Evolutionary conservation across 2,113 vertebrate species (phyloP).

Genomic region (Megaceryle maxima): DNA sequence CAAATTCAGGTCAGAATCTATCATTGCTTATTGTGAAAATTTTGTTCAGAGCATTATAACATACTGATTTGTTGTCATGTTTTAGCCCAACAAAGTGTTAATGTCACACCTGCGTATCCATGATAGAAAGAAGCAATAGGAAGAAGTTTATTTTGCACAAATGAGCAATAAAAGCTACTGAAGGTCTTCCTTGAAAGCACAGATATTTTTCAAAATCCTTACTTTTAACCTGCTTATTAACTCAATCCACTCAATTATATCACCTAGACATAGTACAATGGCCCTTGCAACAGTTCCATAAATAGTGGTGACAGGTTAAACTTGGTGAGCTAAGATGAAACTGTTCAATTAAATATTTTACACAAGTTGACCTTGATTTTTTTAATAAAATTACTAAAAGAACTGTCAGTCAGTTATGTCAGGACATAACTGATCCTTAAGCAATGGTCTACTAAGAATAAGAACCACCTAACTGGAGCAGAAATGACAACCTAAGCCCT

Average conservation of each 20-base stretch:
- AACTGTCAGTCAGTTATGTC: neutral
- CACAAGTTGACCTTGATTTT: neutral
- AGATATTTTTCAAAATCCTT: neutral
- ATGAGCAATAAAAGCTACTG: slow-evolving; percentile 12
- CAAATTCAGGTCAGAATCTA: neutral
- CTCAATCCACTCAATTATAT: neutral
- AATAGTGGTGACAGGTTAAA: neutral
- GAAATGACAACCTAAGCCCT: neutral
- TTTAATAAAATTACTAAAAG: neutral
- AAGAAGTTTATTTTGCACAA: neutral
- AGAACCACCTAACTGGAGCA: neutral
- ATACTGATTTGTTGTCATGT: neutral
- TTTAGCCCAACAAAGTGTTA: neutral
- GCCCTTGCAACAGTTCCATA: neutral
- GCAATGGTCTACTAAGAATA: neutral
- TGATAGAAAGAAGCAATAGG: neutral
- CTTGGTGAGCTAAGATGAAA: neutral
- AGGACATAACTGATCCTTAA: neutral
- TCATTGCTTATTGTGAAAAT: neutral
- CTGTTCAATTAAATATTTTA: neutral
- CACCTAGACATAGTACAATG: neutral
- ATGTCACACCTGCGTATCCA: neutral
- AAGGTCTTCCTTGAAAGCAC: neutral
- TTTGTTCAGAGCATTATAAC: neutral
- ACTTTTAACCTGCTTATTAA: neutral